phyloP scores from a whole-genome alignment of 1,140 invertebrate genomes.

The Coptotermes formosanus region DNA sequence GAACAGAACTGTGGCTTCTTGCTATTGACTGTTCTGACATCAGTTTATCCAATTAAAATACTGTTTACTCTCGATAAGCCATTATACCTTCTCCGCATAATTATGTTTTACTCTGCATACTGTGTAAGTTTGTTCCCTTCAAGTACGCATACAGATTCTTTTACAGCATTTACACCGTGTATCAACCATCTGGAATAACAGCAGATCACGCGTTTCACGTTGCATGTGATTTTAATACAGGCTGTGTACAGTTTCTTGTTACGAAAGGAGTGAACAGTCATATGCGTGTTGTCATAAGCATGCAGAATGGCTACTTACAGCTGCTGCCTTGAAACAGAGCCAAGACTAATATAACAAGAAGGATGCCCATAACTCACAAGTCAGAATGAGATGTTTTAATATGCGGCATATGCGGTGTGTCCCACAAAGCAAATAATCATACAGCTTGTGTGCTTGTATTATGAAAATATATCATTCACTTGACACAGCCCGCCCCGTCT shows the following conservation, averaged over 20 bases:
- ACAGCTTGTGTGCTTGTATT: conserved; percentile 21
- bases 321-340: conserved; percentile 11
- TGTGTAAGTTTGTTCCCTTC: too few relatives aligned
- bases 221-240: too few relatives aligned
- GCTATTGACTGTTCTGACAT: too few relatives aligned
- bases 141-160: too few relatives aligned
- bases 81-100: too few relatives aligned
- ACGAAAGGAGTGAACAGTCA: neutral
- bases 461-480: conserved; percentile 30
- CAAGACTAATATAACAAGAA: conserved; percentile 31
- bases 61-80: too few relatives aligned
- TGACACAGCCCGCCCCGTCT: neutral
- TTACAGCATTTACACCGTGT: too few relatives aligned
- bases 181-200: too few relatives aligned
- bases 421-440: conserved; percentile 32
- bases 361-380: conserved; percentile 28
- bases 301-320: neutral
- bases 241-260: neutral
- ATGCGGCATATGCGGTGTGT: conserved; percentile 27
- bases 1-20: too few relatives aligned
- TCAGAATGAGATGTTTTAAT: conserved; percentile 33
- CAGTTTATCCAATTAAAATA: too few relatives aligned
- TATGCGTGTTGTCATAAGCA: neutral
- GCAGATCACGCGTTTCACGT: too few relatives aligned
- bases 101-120: too few relatives aligned